phyloP scores from a whole-genome alignment of 2,797 vertebrate genomes.

The Caiman crocodilus region DNA sequence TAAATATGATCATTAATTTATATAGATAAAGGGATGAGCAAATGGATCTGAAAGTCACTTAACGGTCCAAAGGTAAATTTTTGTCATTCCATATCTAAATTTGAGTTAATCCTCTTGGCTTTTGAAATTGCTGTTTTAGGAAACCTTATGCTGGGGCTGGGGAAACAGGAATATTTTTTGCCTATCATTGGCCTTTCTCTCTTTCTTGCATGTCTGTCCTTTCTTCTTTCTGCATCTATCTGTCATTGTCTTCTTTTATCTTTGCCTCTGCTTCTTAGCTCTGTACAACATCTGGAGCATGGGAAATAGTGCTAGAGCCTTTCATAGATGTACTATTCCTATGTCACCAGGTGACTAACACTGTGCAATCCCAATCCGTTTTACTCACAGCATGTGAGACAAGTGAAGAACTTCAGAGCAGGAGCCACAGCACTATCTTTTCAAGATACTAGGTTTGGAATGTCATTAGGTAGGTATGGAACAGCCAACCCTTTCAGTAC shows the following conservation, averaged over 20 bases:
- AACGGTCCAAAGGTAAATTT: slow-evolving; percentile 26
- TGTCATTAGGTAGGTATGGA: not conserved
- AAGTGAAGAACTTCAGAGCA: slow-evolving; percentile 61
- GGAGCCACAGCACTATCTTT: slow-evolving; percentile 39
- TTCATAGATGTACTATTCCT: slow-evolving; percentile 8
- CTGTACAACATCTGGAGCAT: slow-evolving; percentile 12
- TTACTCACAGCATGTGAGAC: slow-evolving; percentile 43
- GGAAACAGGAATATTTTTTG: slow-evolving; percentile 30
- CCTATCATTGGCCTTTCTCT: not conserved
- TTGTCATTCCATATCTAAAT: slow-evolving; percentile 15
- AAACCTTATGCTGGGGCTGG: not conserved
- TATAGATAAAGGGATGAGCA: not conserved
- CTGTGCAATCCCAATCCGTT: slow-evolving; percentile 47
- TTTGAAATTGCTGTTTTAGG: slow-evolving; percentile 36
- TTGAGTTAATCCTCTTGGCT: slow-evolving; percentile 39
- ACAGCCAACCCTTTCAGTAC: not conserved
- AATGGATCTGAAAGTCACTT: slow-evolving; percentile 7
- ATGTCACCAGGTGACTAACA: slow-evolving; percentile 34
- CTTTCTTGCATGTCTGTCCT: slow-evolving; percentile 34
- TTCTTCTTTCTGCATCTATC: slow-evolving; percentile 38
- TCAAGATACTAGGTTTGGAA: not conserved
- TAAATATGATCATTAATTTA: not conserved
- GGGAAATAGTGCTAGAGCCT: slow-evolving; percentile 13
- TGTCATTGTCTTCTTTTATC: not conserved
- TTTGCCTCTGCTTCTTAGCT: slow-evolving; percentile 53